phyloP scores from a whole-genome alignment of 2,888 invertebrate species.

The Yponomeuta evonymella region DNA sequence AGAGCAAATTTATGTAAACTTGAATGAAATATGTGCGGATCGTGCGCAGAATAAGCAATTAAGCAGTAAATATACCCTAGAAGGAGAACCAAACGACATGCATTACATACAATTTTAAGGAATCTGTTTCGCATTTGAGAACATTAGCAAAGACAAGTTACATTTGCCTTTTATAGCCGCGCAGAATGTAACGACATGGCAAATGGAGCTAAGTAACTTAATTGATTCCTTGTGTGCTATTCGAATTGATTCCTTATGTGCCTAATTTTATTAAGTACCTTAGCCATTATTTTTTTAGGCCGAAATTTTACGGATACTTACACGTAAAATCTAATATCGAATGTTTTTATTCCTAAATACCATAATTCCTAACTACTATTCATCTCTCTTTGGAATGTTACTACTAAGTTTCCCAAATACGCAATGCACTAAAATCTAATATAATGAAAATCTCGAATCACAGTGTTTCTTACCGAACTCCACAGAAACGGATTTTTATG shows the following conservation, averaged over 20 bases:
- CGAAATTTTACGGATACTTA: too few relatives aligned
- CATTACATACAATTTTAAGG: not conserved
- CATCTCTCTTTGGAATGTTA: too few relatives aligned
- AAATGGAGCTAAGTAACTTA: constrained; percentile 5
- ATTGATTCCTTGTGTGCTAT: constrained; percentile 14
- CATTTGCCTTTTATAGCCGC: constrained; percentile 1
- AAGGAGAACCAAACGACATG: not conserved
- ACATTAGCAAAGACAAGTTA: not conserved
- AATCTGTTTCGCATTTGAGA: constrained; percentile 1
- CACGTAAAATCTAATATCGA: too few relatives aligned
- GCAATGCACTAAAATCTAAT: too few relatives aligned
- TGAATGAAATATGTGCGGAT: not conserved
- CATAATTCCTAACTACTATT: too few relatives aligned
- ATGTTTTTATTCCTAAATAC: too few relatives aligned
- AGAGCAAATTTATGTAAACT: not conserved
- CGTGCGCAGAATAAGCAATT: not conserved
- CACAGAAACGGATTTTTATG: too few relatives aligned
- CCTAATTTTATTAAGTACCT: not conserved
- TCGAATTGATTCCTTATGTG: not conserved
- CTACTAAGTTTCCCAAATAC: too few relatives aligned
- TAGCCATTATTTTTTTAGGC: too few relatives aligned
- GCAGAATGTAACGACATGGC: constrained; percentile 5
- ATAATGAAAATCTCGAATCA: too few relatives aligned
- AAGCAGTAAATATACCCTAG: not conserved
- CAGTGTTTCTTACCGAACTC: too few relatives aligned